Evolutionary conservation across 2,797 vertebrate species (phyloP).

Genomic region (Crenichthys baileyi): DNA sequence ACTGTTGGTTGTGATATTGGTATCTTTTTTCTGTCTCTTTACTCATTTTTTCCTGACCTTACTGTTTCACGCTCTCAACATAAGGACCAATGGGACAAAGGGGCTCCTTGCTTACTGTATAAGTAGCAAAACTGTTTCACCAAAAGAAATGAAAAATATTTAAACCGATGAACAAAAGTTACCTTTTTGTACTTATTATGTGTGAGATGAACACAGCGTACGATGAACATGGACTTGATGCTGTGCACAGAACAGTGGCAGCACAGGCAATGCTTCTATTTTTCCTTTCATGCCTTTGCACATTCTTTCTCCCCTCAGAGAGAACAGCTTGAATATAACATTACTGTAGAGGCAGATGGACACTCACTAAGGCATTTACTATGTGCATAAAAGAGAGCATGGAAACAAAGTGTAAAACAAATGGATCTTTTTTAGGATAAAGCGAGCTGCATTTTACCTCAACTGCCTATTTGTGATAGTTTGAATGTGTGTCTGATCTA

Average conservation of each 20-base stretch:
- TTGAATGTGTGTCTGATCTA: constrained; percentile 38
- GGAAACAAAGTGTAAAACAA: constrained; percentile 14
- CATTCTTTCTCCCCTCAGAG: constrained; percentile 25
- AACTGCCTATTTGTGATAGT: constrained; percentile 32
- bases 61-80: constrained; percentile 43
- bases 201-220: constrained; percentile 26
- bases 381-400: constrained; percentile 15
- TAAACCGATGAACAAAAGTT: constrained; percentile 6
- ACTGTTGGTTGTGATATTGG: constrained; percentile 39
- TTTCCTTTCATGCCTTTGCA: constrained; percentile 41
- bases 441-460: constrained; percentile 35
- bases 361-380: constrained; percentile 43
- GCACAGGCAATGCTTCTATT: constrained; percentile 19
- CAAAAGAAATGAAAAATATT: constrained; percentile 17
- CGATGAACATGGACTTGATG: constrained; percentile 40
- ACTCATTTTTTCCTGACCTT: constrained; percentile 41
- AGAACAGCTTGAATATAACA: constrained; percentile 42
- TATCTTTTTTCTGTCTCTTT: constrained; percentile 38
- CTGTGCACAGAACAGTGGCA: background rate
- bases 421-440: constrained; percentile 27
- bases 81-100: constrained; percentile 71
- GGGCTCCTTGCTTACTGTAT: constrained; percentile 77
- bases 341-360: constrained; percentile 44
- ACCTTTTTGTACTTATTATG: constrained; percentile 24
- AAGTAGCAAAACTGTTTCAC: constrained; percentile 67